Conservation (phyloP, 2,113 vertebrate species). For the Chloropsis cyanopogon region DNA sequence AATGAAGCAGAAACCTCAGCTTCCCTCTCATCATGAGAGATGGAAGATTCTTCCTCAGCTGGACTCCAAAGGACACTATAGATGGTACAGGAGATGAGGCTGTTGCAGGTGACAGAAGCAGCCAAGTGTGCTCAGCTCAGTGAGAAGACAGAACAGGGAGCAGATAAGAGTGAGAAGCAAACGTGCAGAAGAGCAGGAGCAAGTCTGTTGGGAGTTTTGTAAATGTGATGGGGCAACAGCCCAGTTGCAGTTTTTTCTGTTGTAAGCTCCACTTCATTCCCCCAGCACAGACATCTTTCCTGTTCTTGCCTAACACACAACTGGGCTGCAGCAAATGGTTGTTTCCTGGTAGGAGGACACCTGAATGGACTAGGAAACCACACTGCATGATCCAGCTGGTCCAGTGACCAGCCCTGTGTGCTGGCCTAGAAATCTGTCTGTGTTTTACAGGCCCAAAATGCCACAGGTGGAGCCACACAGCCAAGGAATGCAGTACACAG, state of each 20-base stretch:
- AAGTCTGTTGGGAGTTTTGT: neutral
- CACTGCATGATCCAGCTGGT: fast-evolving
- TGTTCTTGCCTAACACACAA: neutral
- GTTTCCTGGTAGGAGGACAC: neutral
- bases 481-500: neutral
- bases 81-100: neutral
- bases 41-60: neutral
- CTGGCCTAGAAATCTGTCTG: neutral
- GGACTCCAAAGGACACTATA: neutral
- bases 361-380: fast-evolving
- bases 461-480: fast-evolving
- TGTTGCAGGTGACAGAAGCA: neutral
- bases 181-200: neutral
- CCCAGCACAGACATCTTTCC: neutral
- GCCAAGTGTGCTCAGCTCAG: neutral
- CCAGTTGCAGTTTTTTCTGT: neutral
- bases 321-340: neutral
- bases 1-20: neutral
- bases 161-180: neutral
- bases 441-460: neutral
- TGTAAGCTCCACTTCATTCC: neutral
- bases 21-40: neutral
- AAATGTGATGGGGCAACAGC: neutral
- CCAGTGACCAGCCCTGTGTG: neutral
- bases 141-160: neutral